These are phyloP conservation scores for Drosophila repleta DNA, from an alignment of 1,140 invertebrate species.

Conservation along the genomic window DNA sequence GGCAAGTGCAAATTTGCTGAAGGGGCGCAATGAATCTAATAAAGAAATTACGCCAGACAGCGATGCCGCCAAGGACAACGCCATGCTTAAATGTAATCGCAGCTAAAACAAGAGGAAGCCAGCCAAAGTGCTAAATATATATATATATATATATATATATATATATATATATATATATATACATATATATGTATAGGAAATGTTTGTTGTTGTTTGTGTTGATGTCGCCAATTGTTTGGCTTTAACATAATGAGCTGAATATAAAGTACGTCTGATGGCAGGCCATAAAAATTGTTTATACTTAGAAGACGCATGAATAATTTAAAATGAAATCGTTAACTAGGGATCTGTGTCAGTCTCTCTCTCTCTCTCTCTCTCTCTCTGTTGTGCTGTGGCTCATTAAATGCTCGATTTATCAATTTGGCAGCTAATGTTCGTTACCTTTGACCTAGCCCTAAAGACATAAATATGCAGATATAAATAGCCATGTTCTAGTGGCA, in stretches of 20 bases:
- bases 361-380: conserved; percentile 41
- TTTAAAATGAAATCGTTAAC: conserved; percentile 44
- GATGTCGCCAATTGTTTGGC: conserved; percentile 66
- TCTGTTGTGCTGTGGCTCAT: conserved; percentile 32
- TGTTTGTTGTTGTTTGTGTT: conserved; percentile 20
- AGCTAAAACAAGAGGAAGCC: conserved; percentile 18
- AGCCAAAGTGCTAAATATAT: too few relatives aligned
- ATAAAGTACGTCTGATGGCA: conserved; percentile 65
- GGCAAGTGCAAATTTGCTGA: conserved; percentile 46
- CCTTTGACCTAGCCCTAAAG: conserved; percentile 7
- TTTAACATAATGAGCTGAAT: conserved; percentile 76
- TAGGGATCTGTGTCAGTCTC: conserved; percentile 10
- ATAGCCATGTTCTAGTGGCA: not conserved
- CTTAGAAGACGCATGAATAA: conserved; percentile 69
- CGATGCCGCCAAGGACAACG: conserved; percentile 50
- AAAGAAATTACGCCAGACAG: conserved; percentile 79
- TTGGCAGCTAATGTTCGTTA: conserved; percentile 43
- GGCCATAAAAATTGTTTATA: conserved; percentile 66
- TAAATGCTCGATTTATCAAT: conserved; percentile 54
- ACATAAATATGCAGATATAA: conserved; percentile 15
- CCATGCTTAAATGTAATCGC: conserved; percentile 53
- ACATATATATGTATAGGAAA: not conserved
- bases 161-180: too few relatives aligned
- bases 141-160: too few relatives aligned
- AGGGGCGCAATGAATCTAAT: conserved; percentile 69